Percentiles rank a stretch among this genome's conserved stretches.
These are phyloP conservation scores for Sitodiplosis mosellana DNA, from an alignment of 1,140 invertebrate species.

Conservation along the genomic window DNA sequence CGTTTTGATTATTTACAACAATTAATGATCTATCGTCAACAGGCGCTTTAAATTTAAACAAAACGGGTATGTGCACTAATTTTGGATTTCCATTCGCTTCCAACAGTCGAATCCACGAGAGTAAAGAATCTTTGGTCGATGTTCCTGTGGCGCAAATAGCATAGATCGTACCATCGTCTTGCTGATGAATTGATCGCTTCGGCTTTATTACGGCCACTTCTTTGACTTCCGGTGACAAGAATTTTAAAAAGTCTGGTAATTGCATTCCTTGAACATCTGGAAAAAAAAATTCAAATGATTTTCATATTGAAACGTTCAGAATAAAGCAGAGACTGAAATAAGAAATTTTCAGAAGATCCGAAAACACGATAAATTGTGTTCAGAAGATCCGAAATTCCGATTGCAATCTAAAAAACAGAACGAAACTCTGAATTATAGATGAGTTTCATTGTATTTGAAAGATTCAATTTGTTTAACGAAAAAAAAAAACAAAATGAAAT, in stretches of 20 bases:
- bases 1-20: no score
- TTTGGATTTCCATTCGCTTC: constrained; percentile 56
- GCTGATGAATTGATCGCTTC: constrained; percentile 63
- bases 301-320: no score
- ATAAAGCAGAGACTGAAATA: no score
- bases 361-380: no score
- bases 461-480: no score
- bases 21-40: constrained; percentile 8
- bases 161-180: constrained; percentile 81
- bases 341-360: no score
- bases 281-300: constrained; percentile 21
- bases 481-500: no score
- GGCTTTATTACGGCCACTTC: constrained; percentile 18
- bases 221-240: constrained; percentile 17
- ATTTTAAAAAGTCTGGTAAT: constrained; percentile 31
- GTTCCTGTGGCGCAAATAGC: constrained; percentile 72
- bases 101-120: constrained; percentile 82
- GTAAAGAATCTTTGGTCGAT: constrained; percentile 71
- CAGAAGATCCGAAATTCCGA: no score
- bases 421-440: no score
- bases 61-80: constrained; percentile 52
- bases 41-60: constrained; percentile 44
- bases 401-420: no score
- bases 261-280: constrained; percentile 46
- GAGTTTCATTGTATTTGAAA: no score